Evolutionary conservation across 2,113 vertebrate species (phyloP), one percentile per base, ranked within the genome.

Genomic region (Toxostoma redivivum): DNA sequence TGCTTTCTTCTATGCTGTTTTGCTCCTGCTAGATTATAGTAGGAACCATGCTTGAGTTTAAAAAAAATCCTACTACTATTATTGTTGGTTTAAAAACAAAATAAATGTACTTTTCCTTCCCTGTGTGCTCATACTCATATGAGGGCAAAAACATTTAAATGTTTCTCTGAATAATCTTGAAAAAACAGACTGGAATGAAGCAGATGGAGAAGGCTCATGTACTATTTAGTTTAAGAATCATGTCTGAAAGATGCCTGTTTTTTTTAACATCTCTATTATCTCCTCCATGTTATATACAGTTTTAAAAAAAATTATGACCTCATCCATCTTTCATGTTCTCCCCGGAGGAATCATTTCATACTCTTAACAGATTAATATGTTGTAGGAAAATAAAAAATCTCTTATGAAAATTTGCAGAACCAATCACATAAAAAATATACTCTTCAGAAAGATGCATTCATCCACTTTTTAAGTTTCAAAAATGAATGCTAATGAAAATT

Each of bases 351-450:
- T 82, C 2, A 28, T 85, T 88, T 35, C 23, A 11, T 79, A 11
- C 16, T 62, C 50, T 4, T 2, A 53, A n/a, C 19, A 66, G 47
- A 42, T 71, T 21, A 66, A 53, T 62, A 40, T 54, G 20, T 22
- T 48, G 8, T 12, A 7, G 12, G 56, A 70, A 90, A 81, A 66
- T 38, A 56, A 93, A 74, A 44, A 44, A 79, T 12, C 19, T 27
- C 1, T 24, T 48, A 62, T 7, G 57, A 40, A 77, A 73, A 50
- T 60, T 24, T 70, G 31, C 4, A 28, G 31, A 66, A 81, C 15
- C 10, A 15, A n/a, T 72, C 0, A 0, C 45, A 60, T 78, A 10
- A 58, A 50, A 69, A 51, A 57, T 7, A 12, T 25, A 5, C 8
- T 12, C 33, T 91, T 86, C 40, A 54, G 15, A 30, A 69, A 42